A percentile compares a stretch with the other conserved stretches of the same genome.
Evolutionary conservation across 2,797 vertebrate genomes (phyloP).

Genomic region (Mormyrus proboscirostris): DNA sequence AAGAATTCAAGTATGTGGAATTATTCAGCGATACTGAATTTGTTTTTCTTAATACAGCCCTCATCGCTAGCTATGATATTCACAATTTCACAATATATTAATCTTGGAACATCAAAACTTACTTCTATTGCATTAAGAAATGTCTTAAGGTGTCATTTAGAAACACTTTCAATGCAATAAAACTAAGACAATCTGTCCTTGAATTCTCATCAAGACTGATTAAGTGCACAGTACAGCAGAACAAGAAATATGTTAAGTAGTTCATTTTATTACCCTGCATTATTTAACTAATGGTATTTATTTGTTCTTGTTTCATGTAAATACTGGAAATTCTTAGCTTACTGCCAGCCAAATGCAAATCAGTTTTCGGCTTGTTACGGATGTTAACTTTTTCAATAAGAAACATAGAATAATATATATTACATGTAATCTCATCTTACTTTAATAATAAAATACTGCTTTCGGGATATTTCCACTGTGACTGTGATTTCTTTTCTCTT

Average conservation of each 20-base stretch:
- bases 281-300: not conserved
- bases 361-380: not conserved
- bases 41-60: constrained; percentile 12
- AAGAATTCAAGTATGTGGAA: not conserved
- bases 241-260: not conserved
- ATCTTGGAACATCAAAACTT: constrained; percentile 34
- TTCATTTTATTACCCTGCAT: constrained; percentile 8
- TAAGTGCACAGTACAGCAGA: not conserved
- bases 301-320: not conserved
- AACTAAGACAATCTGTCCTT: not conserved
- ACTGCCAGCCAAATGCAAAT: not conserved
- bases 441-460: not conserved
- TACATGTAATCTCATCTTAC: not conserved
- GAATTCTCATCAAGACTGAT: not conserved
- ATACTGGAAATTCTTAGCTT: not conserved
- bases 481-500: not conserved
- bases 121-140: constrained; percentile 8
- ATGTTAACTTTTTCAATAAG: not conserved
- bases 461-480: constrained; percentile 1
- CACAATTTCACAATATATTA: constrained; percentile 35
- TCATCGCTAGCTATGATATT: constrained; percentile 28
- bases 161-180: not conserved
- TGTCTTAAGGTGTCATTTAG: constrained; percentile 11
- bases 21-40: not conserved
- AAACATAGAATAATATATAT: not conserved